Base-by-base conservation (phyloP, 2,113 vertebrate species). In the Pogona vitticeps region DNA sequence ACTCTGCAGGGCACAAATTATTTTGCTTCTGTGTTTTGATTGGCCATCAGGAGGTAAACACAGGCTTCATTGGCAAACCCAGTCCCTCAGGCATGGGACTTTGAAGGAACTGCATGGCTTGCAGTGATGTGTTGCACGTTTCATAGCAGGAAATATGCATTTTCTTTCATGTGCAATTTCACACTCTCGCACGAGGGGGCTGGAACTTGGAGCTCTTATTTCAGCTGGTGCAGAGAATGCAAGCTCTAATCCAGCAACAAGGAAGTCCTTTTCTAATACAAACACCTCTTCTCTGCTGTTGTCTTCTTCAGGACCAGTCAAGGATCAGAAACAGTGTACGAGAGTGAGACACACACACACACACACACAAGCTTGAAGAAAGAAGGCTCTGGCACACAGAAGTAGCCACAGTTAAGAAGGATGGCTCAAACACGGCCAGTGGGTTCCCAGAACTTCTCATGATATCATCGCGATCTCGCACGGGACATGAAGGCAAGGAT, bases 401-500 rank as follows among this genome's bases (percentile, higher is more conserved):
- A 84, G 59, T 9, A 5, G 82, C 56, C 2, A 59, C 68, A 0
- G 92, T 93, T 91, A 95, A 88, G 91, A 89, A 86, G 58, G 78
- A 93, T 89, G 88, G 88, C 91, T 20, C 3, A 33, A 36, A 88
- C 71, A 79, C 86, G 76, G 83, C 7, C 76, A 87, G 92, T 93
- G 84, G 65, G 15, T 88, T 76, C 73, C 38, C 81, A 78, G 85
- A 72, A 89, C 89, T 61, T 76, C 38, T 3, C 76, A 88, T 78
- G 88, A 92, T 90, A 92, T 86, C 93, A 94, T 76, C 91, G 92
- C 1, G 91, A 36, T 33, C 91, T 80, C 0, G 93, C 93, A 38
- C 94, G 95, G 15, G 96, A 93, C 94, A 98, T 97, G 87, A 97
- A 97, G 0, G 94, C 89, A 72, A 98, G 93, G 80, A 97, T 94